Conservation (phyloP, 2,797 vertebrate species). For the Phalanger gymnotis region DNA sequence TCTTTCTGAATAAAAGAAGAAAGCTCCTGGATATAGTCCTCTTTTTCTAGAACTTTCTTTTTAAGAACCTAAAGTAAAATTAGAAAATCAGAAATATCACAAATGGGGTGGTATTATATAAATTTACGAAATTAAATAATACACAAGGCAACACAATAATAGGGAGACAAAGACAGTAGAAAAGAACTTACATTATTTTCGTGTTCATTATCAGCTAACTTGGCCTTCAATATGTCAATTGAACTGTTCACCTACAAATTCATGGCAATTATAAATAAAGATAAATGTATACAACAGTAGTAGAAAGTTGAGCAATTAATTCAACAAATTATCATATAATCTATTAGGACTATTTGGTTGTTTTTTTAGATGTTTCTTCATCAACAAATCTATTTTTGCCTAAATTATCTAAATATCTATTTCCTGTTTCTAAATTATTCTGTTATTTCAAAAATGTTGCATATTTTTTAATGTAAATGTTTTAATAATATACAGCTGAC, state of each 20-base stretch:
- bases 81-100: slow-evolving; percentile 34
- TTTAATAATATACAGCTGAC: not conserved
- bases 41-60: slow-evolving; percentile 85
- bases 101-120: slow-evolving; percentile 20
- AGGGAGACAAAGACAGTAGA: slow-evolving; percentile 32
- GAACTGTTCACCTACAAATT: slow-evolving; percentile 82
- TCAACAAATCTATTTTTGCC: slow-evolving; percentile 14
- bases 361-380: not conserved
- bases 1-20: slow-evolving; percentile 84
- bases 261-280: slow-evolving; percentile 30
- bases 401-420: slow-evolving; percentile 20
- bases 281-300: not conserved
- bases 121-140: slow-evolving; percentile 26
- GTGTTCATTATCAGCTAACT: slow-evolving; percentile 85
- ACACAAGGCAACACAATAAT: not conserved
- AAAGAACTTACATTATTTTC: slow-evolving; percentile 85
- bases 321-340: slow-evolving; percentile 13
- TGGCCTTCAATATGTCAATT: slow-evolving; percentile 82
- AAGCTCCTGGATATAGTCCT: slow-evolving; percentile 86
- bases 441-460: not conserved
- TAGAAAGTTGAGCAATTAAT: slow-evolving; percentile 12
- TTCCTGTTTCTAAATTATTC: slow-evolving; percentile 23
- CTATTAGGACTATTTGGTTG: not conserved
- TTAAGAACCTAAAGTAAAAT: slow-evolving; percentile 84
- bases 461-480: not conserved